Percentiles rank a stretch among this genome's conserved stretches.
Conservation (phyloP, 2,113 vertebrate species). For the Malaclemys terrapin region DNA sequence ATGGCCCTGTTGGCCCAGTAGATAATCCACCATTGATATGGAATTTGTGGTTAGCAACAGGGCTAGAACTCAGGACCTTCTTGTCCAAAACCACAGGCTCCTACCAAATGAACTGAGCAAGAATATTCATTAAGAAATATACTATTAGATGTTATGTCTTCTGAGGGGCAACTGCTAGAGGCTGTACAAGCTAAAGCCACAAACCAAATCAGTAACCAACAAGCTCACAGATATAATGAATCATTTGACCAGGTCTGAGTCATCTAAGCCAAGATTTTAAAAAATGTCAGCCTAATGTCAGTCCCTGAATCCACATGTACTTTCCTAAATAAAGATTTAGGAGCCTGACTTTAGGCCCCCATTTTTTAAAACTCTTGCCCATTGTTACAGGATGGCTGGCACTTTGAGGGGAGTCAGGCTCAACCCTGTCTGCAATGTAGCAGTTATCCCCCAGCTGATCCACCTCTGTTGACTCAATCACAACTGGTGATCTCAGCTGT, state of each 20-base stretch:
- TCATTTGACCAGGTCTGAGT: background rate
- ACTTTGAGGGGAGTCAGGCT: background rate
- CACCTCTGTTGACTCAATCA: background rate
- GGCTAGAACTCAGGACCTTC: background rate
- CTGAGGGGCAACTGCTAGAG: background rate
- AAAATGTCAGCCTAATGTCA: background rate
- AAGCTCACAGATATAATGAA: background rate
- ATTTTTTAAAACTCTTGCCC: background rate
- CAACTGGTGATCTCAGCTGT: background rate
- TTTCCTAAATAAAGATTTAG: background rate
- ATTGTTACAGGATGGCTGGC: background rate
- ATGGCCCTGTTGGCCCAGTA: no score
- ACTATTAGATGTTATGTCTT: background rate
- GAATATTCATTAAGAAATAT: background rate
- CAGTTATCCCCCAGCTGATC: background rate
- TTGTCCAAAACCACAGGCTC: background rate
- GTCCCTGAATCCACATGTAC: background rate
- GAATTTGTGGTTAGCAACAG: background rate
- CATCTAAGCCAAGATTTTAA: background rate
- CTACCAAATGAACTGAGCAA: background rate
- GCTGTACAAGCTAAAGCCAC: background rate
- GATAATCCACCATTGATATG: background rate
- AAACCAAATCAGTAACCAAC: background rate
- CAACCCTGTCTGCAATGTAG: background rate
- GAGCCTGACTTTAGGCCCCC: background rate